A percentile compares a stretch with the other conserved stretches of the same genome.
Conservation (phyloP, 2,113 vertebrate genomes). For the Dromas ardeola region DNA sequence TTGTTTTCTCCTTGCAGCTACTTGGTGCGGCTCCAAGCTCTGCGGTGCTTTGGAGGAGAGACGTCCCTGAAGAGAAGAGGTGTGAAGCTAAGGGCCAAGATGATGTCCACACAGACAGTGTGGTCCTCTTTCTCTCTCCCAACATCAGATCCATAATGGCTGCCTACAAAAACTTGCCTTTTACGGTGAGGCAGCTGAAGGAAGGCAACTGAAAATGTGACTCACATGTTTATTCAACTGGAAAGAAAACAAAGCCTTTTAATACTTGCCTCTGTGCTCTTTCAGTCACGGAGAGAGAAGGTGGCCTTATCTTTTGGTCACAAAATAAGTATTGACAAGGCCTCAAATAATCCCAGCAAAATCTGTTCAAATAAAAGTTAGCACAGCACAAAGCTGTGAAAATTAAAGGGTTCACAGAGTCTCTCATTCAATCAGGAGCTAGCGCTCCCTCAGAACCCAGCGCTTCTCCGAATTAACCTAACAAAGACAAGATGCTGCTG, state of each 20-base stretch:
- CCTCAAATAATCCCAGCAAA: neutral
- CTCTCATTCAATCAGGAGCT: neutral
- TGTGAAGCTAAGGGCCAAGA: neutral
- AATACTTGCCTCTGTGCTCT: neutral
- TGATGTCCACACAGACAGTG: too few species aligned
- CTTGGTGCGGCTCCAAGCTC: neutral
- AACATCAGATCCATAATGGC: neutral
- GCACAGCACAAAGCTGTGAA: neutral
- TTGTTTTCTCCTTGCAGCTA: neutral
- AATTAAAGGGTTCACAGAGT: neutral
- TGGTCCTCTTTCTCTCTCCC: neutral
- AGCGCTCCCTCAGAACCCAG: neutral
- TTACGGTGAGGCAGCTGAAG: neutral
- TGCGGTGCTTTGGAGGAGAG: neutral
- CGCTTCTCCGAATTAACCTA: neutral
- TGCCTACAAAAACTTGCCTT: neutral
- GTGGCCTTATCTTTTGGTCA: neutral
- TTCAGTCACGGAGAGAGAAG: neutral
- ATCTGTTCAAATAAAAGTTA: constrained; percentile 2
- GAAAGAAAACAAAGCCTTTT: constrained; percentile 9
- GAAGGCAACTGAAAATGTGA: neutral
- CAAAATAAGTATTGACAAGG: neutral
- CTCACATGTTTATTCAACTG: neutral
- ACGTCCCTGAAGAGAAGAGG: neutral
- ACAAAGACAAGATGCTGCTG: neutral